These are phyloP conservation scores for Mormyrops boulengeri DNA, from an alignment of 2,797 vertebrate species.

Conservation along the genomic window DNA sequence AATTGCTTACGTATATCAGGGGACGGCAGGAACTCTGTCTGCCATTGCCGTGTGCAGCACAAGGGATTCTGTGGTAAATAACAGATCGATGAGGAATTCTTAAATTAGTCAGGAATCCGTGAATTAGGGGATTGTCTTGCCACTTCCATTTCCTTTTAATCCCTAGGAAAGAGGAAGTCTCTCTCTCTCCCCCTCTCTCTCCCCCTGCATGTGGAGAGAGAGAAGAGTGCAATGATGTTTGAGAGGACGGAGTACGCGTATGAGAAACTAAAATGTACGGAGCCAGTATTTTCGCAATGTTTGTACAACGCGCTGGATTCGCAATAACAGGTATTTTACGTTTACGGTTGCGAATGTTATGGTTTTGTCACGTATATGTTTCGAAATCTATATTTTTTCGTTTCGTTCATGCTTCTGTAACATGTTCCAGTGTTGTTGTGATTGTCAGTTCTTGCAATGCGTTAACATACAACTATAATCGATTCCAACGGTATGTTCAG, in stretches of 20 bases:
- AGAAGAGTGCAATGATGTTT: slow-evolving; percentile 23
- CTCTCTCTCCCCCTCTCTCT: background rate
- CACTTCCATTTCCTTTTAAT: slow-evolving; percentile 46
- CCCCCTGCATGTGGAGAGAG: slow-evolving; percentile 3
- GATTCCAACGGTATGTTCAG: background rate
- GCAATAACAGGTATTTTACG: background rate
- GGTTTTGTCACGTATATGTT: background rate
- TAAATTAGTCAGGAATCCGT: slow-evolving; percentile 54
- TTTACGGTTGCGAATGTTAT: background rate
- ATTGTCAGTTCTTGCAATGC: slow-evolving; percentile 5
- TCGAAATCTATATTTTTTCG: background rate
- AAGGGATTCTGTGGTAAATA: slow-evolving; percentile 48
- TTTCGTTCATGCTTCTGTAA: background rate
- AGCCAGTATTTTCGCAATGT: slow-evolving; percentile 13
- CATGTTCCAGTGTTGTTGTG: background rate
- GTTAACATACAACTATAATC: background rate
- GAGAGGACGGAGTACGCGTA: slow-evolving; percentile 14
- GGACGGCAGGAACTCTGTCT: slow-evolving; percentile 29
- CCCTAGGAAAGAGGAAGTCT: slow-evolving; percentile 33
- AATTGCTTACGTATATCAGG: slow-evolving; percentile 42
- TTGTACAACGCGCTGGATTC: slow-evolving; percentile 1
- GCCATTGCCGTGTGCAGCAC: slow-evolving; percentile 42
- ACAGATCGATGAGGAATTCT: slow-evolving; percentile 51
- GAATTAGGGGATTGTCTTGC: slow-evolving; percentile 50
- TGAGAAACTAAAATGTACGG: slow-evolving; percentile 9